phyloP scores from a whole-genome alignment of 2,888 invertebrate genomes.

The Alsophila aescularia region DNA sequence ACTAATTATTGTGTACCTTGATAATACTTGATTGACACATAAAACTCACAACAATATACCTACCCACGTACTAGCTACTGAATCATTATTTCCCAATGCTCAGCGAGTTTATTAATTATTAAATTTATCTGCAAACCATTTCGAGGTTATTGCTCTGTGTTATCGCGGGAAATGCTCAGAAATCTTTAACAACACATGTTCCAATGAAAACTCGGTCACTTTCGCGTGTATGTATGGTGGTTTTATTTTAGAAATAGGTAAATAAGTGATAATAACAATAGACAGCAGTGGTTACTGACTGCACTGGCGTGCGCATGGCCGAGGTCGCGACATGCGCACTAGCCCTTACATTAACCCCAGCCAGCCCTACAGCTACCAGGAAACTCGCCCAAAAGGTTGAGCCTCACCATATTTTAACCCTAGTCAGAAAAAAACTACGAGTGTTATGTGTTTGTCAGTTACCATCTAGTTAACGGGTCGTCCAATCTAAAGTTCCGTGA shows the following conservation, averaged over 20 bases:
- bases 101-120: constrained; percentile 6
- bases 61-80: background rate
- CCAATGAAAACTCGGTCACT: constrained; percentile 1
- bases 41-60: background rate
- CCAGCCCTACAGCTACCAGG: background rate
- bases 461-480: no score
- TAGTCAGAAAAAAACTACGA: no score
- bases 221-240: background rate
- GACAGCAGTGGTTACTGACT: constrained; percentile 16
- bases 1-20: no score
- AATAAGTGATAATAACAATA: constrained; percentile 37
- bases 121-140: constrained; percentile 16
- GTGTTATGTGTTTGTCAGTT: no score
- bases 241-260: constrained; percentile 11
- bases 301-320: constrained; percentile 29
- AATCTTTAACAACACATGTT: background rate
- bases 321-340: constrained; percentile 31
- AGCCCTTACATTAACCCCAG: constrained; percentile 1
- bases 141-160: constrained; percentile 15
- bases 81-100: constrained; percentile 1
- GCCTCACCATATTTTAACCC: no score
- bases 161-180: constrained; percentile 10
- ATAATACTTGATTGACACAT: no score
- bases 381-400: background rate
- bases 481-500: no score